Evolutionary conservation across 64 coral and sea anemone species (phyloP), one percentile per base, ranked within the genome.

Genomic region (Orbicella faveolata): DNA sequence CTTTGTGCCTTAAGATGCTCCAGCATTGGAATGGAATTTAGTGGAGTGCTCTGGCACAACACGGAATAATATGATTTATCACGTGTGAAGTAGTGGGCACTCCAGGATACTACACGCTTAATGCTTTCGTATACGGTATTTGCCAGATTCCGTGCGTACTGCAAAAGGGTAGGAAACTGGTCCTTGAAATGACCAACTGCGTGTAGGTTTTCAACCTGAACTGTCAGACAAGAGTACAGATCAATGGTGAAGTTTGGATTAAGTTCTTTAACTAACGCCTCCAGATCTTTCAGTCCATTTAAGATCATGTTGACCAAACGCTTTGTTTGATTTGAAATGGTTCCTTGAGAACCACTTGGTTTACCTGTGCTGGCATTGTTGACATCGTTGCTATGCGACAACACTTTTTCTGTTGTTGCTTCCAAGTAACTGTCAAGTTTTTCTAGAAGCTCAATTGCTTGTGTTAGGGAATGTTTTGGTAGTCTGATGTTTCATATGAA

Each of bases 261-360:
- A 25, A 59, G 51, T 79, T 79, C 77, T 79, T 54, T 79, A 79
- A 79, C 77, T 79, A 54, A 79, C 9, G 8, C 36, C 76, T 69
- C 83, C 37, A 86, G 64, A 68, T 68, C 83, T 86, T 86, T 86
- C 70, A 86, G 83, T 48, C 66, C 83, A 39, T 86, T 86, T 73
- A 73, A 86, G 83, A 73, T 86, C 67, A 86, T 86, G 33, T 54
- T 73, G 35, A 69, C 66, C 39, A 39, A 86, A 86, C 20, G 63
- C 83, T 86, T 86, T 30, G 34, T 86, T 52, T 73, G 34, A 53
- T 73, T 86, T 0, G 81, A 84, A 68, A 84, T 48, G 36, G 59
- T 84, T 84, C 81, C 81, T 68, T 36, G 65, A 19, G 59, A 67
- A 36, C 81, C 25, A 39, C 81, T 65, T 84, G 81, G 36, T 67